These are phyloP conservation scores for Myotis lucifugus DNA, from an alignment of 2,113 vertebrate genomes.

Conservation along the genomic window DNA sequence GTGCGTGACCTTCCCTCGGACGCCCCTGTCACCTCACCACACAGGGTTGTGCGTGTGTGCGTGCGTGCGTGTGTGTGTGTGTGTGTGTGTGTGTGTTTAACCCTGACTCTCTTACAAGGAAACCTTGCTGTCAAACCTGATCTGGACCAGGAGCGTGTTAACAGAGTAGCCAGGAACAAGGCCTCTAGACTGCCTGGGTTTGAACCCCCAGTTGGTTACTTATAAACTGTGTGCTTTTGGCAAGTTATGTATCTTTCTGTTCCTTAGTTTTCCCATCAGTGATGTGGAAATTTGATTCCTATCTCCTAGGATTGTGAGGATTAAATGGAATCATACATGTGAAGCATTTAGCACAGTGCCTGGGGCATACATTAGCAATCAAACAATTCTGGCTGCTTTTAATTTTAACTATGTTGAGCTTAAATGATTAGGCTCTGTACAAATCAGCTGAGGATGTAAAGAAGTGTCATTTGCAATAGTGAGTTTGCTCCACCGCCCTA, in stretches of 20 bases:
- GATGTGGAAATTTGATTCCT: not conserved
- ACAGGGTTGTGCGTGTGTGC: rapidly evolving
- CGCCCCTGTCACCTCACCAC: not conserved
- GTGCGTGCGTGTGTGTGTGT: not conserved
- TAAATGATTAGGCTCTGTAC: not conserved
- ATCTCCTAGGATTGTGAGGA: not conserved
- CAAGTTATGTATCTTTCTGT: not conserved
- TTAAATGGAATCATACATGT: not conserved
- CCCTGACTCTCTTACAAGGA: not conserved
- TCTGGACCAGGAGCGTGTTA: not conserved
- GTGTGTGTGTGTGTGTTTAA: not conserved
- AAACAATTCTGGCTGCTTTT: not conserved
- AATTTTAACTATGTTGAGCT: not conserved
- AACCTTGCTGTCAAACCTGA: not conserved
- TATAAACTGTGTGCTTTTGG: not conserved
- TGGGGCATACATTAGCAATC: not conserved
- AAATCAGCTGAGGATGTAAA: not conserved
- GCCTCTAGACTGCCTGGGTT: not conserved
- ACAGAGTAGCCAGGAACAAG: not conserved
- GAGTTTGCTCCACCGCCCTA: not conserved
- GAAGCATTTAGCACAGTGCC: not conserved
- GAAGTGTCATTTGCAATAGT: not conserved
- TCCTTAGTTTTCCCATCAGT: not conserved
- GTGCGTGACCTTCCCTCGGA: not conserved
- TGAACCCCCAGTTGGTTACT: not conserved